phyloP scores from a whole-genome alignment of 2,797 vertebrate species.

The Capromys pilorides region DNA sequence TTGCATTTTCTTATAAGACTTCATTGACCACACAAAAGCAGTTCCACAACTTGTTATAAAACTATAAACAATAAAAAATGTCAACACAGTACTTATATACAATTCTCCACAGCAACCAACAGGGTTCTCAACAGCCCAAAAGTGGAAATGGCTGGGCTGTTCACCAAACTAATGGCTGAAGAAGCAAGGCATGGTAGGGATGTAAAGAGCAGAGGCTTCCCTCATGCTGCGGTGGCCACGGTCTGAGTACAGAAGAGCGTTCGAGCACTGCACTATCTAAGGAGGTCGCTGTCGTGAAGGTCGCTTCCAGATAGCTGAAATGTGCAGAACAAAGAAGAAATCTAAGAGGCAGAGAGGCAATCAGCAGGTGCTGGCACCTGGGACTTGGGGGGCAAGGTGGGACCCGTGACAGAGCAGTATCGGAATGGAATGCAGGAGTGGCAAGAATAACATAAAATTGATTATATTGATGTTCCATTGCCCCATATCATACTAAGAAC shows the following conservation, averaged over 20 bases:
- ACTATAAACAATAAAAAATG: not conserved
- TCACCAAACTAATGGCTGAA: too few species aligned
- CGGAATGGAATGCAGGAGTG: not conserved
- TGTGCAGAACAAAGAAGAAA: not conserved
- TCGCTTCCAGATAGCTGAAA: not conserved
- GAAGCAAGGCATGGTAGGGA: not conserved
- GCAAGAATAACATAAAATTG: not conserved
- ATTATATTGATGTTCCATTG: too few species aligned
- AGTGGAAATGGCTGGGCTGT: not conserved
- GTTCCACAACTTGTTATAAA: not conserved
- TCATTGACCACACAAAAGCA: not conserved
- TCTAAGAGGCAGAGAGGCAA: not conserved
- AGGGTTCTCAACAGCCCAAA: not conserved
- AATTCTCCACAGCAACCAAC: not conserved
- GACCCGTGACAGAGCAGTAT: not conserved
- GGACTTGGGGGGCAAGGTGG: not conserved
- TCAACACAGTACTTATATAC: not conserved
- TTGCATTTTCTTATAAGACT: not conserved
- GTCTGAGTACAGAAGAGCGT: not conserved
- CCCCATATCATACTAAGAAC: not conserved
- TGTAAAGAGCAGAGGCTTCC: not conserved
- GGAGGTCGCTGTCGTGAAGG: not conserved
- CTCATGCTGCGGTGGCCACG: not conserved
- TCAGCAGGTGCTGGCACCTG: not conserved
- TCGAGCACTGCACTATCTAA: not conserved